Percentiles rank a stretch among this genome's conserved stretches.
Conservation (phyloP, 2,113 vertebrate genomes). For the Diglossa brunneiventris region DNA sequence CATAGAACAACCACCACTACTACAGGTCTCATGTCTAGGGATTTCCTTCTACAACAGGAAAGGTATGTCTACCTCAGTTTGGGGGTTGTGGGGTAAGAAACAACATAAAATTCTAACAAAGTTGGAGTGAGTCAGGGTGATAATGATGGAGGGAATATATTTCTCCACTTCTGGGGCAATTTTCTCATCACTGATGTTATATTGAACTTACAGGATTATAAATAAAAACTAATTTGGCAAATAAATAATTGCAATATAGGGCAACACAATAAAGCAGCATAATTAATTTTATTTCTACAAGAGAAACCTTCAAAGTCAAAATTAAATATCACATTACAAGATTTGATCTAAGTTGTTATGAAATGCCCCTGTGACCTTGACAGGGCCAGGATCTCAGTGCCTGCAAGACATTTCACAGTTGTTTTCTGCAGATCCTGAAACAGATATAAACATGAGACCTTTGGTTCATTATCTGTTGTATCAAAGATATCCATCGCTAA, state of each 20-base stretch:
- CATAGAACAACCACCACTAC: not conserved
- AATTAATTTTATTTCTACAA: not conserved
- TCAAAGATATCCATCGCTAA: not conserved
- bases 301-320: not conserved
- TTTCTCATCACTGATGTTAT: not conserved
- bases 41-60: not conserved
- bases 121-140: not conserved
- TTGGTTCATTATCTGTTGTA: not conserved
- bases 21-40: not conserved
- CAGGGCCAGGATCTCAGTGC: not conserved
- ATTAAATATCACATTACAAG: conserved; percentile 1
- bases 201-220: not conserved
- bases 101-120: not conserved
- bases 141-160: not conserved
- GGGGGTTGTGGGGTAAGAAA: not conserved
- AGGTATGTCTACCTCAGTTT: not conserved
- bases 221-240: not conserved
- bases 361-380: not conserved
- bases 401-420: not conserved
- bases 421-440: conserved; percentile 5
- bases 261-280: not conserved
- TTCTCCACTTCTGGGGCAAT: not conserved
- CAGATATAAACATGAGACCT: not conserved
- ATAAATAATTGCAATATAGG: not conserved
- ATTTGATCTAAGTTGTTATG: not conserved